Conservation (phyloP, 2,797 vertebrate species). For the Rhabdomys pumilio region DNA sequence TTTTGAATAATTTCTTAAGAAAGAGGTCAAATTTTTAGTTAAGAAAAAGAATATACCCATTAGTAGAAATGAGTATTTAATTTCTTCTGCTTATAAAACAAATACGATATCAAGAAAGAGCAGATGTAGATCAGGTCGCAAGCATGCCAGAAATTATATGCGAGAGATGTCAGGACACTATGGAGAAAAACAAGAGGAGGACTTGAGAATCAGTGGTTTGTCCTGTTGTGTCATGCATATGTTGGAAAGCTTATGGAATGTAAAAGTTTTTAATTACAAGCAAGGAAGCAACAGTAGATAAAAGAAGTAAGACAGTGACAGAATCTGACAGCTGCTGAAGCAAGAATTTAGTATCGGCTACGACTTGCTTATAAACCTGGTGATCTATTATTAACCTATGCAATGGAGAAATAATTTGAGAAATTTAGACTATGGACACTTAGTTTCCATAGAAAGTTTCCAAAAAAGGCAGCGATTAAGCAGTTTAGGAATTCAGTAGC, state of each 20-base stretch:
- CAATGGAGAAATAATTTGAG: background rate
- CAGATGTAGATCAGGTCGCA: background rate
- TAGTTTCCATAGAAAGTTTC: too few relatives aligned
- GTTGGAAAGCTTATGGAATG: background rate
- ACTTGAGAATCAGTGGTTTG: background rate
- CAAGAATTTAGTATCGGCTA: background rate
- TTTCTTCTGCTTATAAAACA: background rate
- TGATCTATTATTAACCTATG: conserved; percentile 6
- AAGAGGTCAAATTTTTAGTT: background rate
- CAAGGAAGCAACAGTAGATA: background rate
- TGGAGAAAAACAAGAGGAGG: background rate
- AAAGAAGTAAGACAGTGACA: background rate
- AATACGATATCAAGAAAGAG: background rate
- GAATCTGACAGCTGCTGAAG: background rate
- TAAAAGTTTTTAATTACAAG: background rate
- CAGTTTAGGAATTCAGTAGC: background rate
- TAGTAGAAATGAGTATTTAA: background rate
- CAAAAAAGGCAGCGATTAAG: background rate
- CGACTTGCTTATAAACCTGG: background rate
- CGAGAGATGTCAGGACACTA: background rate
- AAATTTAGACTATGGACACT: background rate
- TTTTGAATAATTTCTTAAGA: conserved; percentile 1
- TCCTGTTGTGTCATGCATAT: background rate
- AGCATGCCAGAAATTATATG: background rate
- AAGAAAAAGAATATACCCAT: conserved; percentile 3